A percentile compares a stretch with the other conserved stretches of the same genome.
phyloP scores from a whole-genome alignment of 2,888 invertebrate species.

The Drosophila basisetae region DNA sequence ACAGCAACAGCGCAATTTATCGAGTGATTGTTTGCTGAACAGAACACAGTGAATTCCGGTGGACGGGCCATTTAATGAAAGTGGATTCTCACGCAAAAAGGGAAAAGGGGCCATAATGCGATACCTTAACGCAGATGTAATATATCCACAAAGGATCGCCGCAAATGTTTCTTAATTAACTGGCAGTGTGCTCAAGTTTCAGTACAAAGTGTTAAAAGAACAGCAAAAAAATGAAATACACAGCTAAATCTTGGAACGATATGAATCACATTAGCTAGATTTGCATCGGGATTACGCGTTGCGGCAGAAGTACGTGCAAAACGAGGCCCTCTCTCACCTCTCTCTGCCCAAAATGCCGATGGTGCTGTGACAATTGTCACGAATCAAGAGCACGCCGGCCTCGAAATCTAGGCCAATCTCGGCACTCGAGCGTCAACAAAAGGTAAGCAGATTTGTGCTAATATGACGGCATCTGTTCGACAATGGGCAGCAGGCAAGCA shows the following conservation, averaged over 20 bases:
- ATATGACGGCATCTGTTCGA: conserved; percentile 78
- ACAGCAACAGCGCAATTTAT: conserved; percentile 52
- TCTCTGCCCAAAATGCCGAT: conserved; percentile 45
- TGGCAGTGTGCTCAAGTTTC: conserved; percentile 61
- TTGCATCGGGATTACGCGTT: conserved; percentile 73
- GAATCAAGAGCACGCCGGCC: conserved; percentile 61
- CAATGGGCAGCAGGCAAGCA: conserved; percentile 40
- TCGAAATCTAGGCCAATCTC: conserved; percentile 62
- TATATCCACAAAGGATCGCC: conserved; percentile 18
- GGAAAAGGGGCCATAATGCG: conserved; percentile 24
- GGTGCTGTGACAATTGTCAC: conserved; percentile 76
- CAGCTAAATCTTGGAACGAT: conserved; percentile 40
- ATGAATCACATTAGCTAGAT: conserved; percentile 81
- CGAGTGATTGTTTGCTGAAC: not conserved
- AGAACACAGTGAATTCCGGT: not conserved
- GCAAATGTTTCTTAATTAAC: conserved; percentile 61
- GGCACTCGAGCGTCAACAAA: conserved; percentile 70
- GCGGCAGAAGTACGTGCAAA: conserved; percentile 40
- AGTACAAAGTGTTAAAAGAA: conserved; percentile 73
- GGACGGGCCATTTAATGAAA: conserved; percentile 2
- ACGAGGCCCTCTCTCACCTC: conserved; percentile 50
- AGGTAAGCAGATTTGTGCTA: conserved; percentile 78
- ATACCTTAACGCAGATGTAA: conserved; percentile 33
- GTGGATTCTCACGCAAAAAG: conserved; percentile 38
- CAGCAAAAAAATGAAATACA: conserved; percentile 38